Evolutionary conservation across 2,113 vertebrate genomes (phyloP).

Genomic region (Thalassoma bifasciatum): DNA sequence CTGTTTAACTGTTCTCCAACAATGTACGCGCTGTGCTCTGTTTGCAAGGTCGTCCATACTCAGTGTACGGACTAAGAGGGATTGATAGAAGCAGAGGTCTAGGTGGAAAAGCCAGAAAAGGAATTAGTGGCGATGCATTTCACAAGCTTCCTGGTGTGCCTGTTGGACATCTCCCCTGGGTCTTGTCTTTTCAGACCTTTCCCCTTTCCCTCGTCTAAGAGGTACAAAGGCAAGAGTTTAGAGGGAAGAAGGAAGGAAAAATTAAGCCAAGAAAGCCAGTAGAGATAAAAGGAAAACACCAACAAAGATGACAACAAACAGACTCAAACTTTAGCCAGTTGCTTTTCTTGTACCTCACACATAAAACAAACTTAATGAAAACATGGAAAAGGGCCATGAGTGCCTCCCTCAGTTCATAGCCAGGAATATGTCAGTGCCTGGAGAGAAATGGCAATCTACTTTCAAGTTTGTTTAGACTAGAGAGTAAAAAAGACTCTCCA

Average conservation of each 20-base stretch:
- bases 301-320: not conserved
- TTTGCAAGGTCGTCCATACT: constrained; percentile 30
- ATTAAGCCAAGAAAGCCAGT: not conserved
- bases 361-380: constrained; percentile 47
- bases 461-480: constrained; percentile 60
- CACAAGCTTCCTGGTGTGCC: constrained; percentile 68
- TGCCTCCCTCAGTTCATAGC: constrained; percentile 9
- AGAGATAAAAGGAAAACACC: constrained; percentile 18
- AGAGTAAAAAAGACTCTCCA: constrained; percentile 31
- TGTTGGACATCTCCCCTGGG: constrained; percentile 72
- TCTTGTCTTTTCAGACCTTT: constrained; percentile 66
- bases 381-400: constrained; percentile 29
- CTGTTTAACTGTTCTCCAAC: constrained; percentile 52
- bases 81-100: constrained; percentile 43
- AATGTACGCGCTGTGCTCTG: constrained; percentile 34
- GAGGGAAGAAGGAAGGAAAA: not conserved
- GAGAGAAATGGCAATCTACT: constrained; percentile 53
- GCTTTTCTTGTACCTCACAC: constrained; percentile 15
- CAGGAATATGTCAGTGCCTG: constrained; percentile 55
- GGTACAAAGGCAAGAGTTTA: constrained; percentile 47
- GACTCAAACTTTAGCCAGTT: constrained; percentile 23
- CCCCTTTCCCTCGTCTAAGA: constrained; percentile 32
- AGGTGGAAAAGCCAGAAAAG: constrained; percentile 24
- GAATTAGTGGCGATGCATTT: constrained; percentile 59
- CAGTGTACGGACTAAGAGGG: constrained; percentile 15